Evolutionary conservation across 1,140 invertebrate species (phyloP).

Genomic region (Lepidurus apus): DNA sequence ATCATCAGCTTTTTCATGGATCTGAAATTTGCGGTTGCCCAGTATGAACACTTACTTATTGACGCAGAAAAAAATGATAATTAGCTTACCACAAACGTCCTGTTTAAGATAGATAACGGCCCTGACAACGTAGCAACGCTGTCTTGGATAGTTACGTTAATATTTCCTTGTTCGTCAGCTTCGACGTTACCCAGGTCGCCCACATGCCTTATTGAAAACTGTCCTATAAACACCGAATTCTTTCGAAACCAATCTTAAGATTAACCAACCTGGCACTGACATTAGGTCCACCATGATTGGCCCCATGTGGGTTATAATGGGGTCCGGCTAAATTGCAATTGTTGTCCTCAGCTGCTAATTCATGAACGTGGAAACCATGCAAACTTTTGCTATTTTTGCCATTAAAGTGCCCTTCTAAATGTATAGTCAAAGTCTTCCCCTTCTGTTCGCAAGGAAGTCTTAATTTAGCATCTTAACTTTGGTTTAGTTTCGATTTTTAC

Average conservation of each 20-base stretch:
- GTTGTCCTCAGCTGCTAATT: slow-evolving; percentile 23
- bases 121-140: slow-evolving; percentile 41
- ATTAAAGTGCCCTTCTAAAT: not conserved
- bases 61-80: not conserved
- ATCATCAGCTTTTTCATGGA: slow-evolving; percentile 33
- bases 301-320: slow-evolving; percentile 86
- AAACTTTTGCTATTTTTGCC: slow-evolving; percentile 3
- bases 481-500: not conserved
- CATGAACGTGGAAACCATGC: slow-evolving; percentile 33
- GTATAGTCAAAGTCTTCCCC: not conserved
- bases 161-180: slow-evolving; percentile 43
- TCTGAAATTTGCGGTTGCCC: not conserved
- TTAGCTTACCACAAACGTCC: slow-evolving; percentile 32
- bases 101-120: slow-evolving; percentile 37
- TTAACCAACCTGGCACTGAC: slow-evolving; percentile 47
- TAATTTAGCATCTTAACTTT: not conserved
- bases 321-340: slow-evolving; percentile 61
- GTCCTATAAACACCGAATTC: not conserved
- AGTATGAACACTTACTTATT: not conserved
- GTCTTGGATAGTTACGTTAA: slow-evolving; percentile 45
- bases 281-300: slow-evolving; percentile 79
- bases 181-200: slow-evolving; percentile 51
- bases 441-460: not conserved
- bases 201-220: slow-evolving; percentile 42
- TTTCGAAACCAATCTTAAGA: not conserved